Base-by-base conservation (phyloP, 2,113 vertebrate genomes). In the Parotia lawesii region DNA sequence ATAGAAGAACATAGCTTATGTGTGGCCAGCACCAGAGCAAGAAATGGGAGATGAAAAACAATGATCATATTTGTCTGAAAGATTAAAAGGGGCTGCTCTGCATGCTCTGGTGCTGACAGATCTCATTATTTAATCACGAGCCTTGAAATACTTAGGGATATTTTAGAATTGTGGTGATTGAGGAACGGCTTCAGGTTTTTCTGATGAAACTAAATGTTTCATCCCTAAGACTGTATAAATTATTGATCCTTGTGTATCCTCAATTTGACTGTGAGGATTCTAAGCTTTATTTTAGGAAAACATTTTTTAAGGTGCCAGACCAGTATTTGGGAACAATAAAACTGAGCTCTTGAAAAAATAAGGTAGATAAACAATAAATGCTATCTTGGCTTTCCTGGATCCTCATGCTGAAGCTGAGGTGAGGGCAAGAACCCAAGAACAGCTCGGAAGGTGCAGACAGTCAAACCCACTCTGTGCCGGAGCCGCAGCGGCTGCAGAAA, bases 401-500 rank as follows among this genome's bases (percentile, higher is more conserved):
- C 23, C 21, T 42, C 23, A 0, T 0, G 2, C n/a, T 53, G 51
- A 56, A 76, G 33, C 11, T 22, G n/a, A 71, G 42, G 29, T 22
- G n/a, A 66, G 38, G 5, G 8, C 31, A n/a, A 42, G n/a, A 78
- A n/a, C 38, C 20, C 31, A 31, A 2, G 12, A n/a, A 12, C 47
- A 80, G 35, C 60, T 28, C 9, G 35, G 60, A 11, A 83, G 75
- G 58, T 58, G 85, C 78, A 69, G 84, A 11, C n/a, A 62, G 37
- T 15, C n/a, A 12, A 14, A 35, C 11, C 11, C n/a, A 0, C 28
- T 5, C 14, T 0, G 3, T 2, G 66, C 40, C 1, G 21, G 65
- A 66, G 35, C 37, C 3, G 21, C 83, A 19, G 69, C 0, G 22
- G 53, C 89, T 73, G 74, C 58, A 38, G 74, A 87, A 85, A 94